Evolutionary conservation across 1,140 invertebrate species (phyloP).

Genomic region (Wiebesia pumilae): DNA sequence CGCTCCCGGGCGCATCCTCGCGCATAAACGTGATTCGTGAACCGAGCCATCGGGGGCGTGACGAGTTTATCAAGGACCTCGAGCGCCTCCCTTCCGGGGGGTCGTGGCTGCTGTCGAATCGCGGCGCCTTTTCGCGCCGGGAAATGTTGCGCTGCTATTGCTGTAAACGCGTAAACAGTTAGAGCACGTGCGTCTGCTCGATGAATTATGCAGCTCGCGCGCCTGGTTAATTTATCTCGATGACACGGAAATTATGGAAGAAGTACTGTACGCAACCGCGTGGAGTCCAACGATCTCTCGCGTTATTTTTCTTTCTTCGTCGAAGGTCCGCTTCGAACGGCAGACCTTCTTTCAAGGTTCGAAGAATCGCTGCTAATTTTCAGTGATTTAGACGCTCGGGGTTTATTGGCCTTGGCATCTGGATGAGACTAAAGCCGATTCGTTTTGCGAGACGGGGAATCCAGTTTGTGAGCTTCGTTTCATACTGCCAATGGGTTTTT

Average conservation of each 20-base stretch:
- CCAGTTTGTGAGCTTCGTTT: too few relatives aligned
- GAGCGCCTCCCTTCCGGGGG: background rate
- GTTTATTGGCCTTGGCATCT: too few relatives aligned
- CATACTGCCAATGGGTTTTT: too few relatives aligned
- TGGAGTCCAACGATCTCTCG: too few relatives aligned
- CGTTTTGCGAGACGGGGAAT: too few relatives aligned
- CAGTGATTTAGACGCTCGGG: too few relatives aligned
- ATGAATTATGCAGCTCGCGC: constrained; percentile 28
- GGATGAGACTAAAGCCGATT: too few relatives aligned
- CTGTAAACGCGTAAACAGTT: constrained; percentile 1
- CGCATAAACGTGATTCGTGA: background rate
- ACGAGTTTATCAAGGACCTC: background rate
- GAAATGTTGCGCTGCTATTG: background rate
- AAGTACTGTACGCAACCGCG: background rate
- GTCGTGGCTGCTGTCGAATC: background rate
- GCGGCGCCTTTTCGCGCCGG: too few relatives aligned
- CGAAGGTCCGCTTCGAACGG: too few relatives aligned
- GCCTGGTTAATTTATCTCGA: constrained; percentile 34
- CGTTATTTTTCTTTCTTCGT: too few relatives aligned
- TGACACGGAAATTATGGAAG: constrained; percentile 30
- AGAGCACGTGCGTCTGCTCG: background rate
- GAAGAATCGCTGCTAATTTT: too few relatives aligned
- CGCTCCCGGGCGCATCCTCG: background rate
- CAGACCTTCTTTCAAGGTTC: too few relatives aligned
- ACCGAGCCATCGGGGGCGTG: background rate